Conservation (phyloP, 2,113 vertebrate genomes). For the Phyllostomus discolor region DNA sequence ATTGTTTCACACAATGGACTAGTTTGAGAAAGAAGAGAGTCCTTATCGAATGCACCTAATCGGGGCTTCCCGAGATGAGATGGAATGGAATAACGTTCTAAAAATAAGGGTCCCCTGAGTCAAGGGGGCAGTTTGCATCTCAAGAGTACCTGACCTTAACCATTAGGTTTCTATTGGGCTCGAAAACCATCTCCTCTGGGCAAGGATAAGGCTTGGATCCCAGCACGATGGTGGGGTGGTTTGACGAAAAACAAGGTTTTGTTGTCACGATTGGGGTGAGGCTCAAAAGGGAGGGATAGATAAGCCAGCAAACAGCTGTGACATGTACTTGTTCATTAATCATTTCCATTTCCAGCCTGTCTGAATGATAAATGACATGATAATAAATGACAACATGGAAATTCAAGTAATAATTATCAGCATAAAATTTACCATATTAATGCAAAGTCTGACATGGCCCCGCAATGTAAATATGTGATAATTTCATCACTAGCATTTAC, state of each 20-base stretch:
- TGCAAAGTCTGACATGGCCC: not conserved
- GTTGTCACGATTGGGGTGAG: not conserved
- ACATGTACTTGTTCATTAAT: not conserved
- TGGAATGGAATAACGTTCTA: not conserved
- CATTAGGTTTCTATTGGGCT: not conserved
- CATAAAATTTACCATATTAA: not conserved
- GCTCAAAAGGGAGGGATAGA: not conserved
- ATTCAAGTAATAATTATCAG: not conserved
- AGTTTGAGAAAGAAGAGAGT: not conserved
- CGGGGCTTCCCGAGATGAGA: not conserved
- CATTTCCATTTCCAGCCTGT: not conserved
- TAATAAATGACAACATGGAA: not conserved
- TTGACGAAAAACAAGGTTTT: not conserved
- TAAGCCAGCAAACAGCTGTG: not conserved
- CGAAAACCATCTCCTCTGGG: not conserved
- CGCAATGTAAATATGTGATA: not conserved
- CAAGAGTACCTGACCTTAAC: not conserved
- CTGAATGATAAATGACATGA: not conserved
- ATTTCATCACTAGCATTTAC: not conserved
- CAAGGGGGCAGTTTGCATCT: not conserved
- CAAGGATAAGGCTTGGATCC: not conserved
- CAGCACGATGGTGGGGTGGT: not conserved
- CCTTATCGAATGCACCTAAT: not conserved
- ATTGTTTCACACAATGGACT: not conserved
- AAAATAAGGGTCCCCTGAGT: not conserved